Evolutionary conservation across 2,797 vertebrate species (phyloP).

Genomic region (Sebastes taczanowskii): DNA sequence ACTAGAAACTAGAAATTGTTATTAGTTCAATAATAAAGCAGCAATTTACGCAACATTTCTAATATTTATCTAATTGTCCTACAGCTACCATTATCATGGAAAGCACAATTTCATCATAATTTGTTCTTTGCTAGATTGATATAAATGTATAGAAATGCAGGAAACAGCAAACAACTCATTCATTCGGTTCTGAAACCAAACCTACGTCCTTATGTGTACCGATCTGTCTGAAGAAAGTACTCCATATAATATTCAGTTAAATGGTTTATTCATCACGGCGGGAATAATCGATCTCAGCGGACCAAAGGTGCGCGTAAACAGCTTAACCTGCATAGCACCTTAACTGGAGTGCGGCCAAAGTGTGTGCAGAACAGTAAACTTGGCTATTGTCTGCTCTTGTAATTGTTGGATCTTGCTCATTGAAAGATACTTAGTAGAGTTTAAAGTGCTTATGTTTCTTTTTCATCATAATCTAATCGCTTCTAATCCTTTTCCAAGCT

Average conservation of each 20-base stretch:
- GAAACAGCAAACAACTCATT: neutral
- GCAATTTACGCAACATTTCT: neutral
- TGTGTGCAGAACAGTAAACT: conserved; percentile 7
- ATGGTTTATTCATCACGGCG: conserved; percentile 47
- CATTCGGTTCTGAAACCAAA: neutral
- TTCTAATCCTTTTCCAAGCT: conserved; percentile 48
- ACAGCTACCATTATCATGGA: neutral
- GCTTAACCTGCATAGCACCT: conserved; percentile 37
- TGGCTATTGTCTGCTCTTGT: conserved; percentile 25
- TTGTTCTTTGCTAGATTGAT: neutral
- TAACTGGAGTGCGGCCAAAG: conserved; percentile 27
- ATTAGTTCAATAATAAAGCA: neutral
- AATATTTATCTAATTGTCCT: neutral
- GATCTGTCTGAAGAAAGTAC: conserved; percentile 5
- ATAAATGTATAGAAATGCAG: neutral
- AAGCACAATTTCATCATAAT: neutral
- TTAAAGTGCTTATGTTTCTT: conserved; percentile 46
- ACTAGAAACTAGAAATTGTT: neutral
- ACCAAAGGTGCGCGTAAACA: conserved; percentile 36
- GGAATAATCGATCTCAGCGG: conserved; percentile 32
- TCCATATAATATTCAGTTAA: conserved; percentile 22
- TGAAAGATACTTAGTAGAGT: conserved; percentile 41
- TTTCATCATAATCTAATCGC: conserved; percentile 54
- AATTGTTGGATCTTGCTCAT: conserved; percentile 40
- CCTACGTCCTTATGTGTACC: neutral